These are phyloP conservation scores for Doryteuthis pealeii DNA, from an alignment of 1,140 invertebrate species.

Conservation along the genomic window DNA sequence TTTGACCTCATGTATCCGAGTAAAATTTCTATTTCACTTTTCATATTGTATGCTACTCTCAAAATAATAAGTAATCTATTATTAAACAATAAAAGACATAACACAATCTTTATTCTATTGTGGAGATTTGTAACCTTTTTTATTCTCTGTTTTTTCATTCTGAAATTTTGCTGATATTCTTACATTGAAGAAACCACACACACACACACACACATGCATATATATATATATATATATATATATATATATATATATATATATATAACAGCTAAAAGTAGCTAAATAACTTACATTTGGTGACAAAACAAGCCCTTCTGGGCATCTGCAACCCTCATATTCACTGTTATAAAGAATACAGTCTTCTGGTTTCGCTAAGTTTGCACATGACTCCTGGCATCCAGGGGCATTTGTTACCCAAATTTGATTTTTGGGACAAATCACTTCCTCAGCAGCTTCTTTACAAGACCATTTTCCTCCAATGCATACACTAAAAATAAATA, in stretches of 20 bases:
- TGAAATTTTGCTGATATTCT: too few relatives aligned
- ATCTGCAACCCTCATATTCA: slow-evolving; percentile 9
- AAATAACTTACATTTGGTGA: neutral
- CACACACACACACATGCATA: too few relatives aligned
- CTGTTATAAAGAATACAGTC: neutral
- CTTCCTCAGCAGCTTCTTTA: neutral
- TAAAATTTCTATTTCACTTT: too few relatives aligned
- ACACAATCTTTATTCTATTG: too few relatives aligned
- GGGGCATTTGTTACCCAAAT: neutral
- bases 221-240: neutral
- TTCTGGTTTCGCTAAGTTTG: neutral
- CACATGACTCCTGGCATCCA: neutral
- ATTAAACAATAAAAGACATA: too few relatives aligned
- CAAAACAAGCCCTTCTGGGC: neutral
- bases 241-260: neutral
- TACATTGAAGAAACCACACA: neutral
- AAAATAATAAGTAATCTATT: too few relatives aligned
- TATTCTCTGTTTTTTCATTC: too few relatives aligned
- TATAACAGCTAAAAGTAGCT: neutral
- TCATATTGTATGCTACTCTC: too few relatives aligned
- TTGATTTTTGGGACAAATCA: slow-evolving; percentile 10
- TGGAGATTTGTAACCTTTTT: too few relatives aligned
- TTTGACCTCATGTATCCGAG: too few relatives aligned
- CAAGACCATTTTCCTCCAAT: neutral
- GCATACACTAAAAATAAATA: neutral